Conservation (phyloP, 2,888 invertebrate species). For the Philereme vetulata region DNA sequence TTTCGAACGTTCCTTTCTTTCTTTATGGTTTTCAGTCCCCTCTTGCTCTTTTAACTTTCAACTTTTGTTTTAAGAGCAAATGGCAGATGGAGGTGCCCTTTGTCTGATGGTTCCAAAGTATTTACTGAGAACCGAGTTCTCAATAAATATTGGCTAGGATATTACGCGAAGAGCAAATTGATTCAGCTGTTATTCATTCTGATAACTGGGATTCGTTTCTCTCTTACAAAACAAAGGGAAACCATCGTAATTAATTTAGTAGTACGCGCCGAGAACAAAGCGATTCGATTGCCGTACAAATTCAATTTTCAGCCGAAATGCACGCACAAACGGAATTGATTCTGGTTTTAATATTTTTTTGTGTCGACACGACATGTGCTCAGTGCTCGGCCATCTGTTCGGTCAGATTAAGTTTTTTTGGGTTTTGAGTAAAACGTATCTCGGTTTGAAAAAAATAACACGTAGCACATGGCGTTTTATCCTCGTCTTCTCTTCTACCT, state of each 20-base stretch:
- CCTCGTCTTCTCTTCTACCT: conserved; percentile 70
- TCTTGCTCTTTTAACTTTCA: conserved; percentile 50
- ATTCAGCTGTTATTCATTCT: conserved; percentile 81
- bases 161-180: conserved; percentile 78
- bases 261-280: conserved; percentile 65
- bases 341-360: conserved; percentile 54
- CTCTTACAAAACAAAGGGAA: conserved; percentile 83
- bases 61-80: conserved; percentile 51
- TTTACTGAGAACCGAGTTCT: conserved; percentile 37
- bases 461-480: conserved; percentile 75
- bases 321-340: conserved; percentile 37
- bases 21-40: conserved; percentile 54
- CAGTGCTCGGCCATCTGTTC: conserved; percentile 76
- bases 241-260: conserved; percentile 79
- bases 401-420: conserved; percentile 77
- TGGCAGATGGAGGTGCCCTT: conserved; percentile 32
- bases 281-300: conserved; percentile 55
- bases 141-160: conserved; percentile 54
- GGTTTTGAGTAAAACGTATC: conserved; percentile 71
- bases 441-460: conserved; percentile 77
- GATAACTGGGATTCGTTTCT: conserved; percentile 83
- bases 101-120: conserved; percentile 35
- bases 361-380: conserved; percentile 71
- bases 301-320: conserved; percentile 51
- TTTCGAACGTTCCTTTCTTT: conserved; percentile 68